Evolutionary conservation across 2,797 vertebrate genomes (phyloP).

Genomic region (Gymnopithys bicolor): DNA sequence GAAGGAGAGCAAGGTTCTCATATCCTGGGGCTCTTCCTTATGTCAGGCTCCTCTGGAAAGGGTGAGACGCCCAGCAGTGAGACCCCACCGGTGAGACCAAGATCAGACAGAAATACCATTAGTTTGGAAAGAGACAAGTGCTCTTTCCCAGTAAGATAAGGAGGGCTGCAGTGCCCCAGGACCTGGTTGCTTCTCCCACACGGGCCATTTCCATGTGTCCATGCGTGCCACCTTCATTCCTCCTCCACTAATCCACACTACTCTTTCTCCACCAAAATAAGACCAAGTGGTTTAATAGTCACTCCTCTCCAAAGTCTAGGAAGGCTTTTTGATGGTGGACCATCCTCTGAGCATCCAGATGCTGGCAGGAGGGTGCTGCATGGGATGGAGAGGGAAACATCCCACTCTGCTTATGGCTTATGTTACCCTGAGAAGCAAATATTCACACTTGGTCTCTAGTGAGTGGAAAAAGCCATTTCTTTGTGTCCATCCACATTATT

Average conservation of each 20-base stretch:
- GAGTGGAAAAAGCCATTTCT: background rate
- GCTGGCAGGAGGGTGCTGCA: accelerated
- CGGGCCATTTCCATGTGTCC: accelerated
- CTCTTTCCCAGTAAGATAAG: background rate
- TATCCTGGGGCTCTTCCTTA: accelerated
- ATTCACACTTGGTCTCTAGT: background rate
- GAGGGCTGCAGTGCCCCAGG: background rate
- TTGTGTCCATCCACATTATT: accelerated
- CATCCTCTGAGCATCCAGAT: background rate
- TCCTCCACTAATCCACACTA: accelerated
- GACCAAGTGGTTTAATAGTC: background rate
- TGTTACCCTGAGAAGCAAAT: background rate
- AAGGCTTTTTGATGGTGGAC: background rate
- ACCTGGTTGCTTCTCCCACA: background rate
- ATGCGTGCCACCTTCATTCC: background rate
- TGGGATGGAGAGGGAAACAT: accelerated
- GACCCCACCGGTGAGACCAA: background rate
- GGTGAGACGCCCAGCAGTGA: background rate
- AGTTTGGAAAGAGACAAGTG: background rate
- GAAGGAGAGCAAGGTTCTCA: background rate
- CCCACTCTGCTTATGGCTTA: accelerated
- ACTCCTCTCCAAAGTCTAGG: background rate
- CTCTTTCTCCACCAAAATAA: background rate
- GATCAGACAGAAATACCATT: background rate
- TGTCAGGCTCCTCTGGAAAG: background rate